Percentiles rank a stretch among this genome's conserved stretches.
phyloP scores from a whole-genome alignment of 2,797 vertebrate genomes.

The Catamblyrhynchus diadema region DNA sequence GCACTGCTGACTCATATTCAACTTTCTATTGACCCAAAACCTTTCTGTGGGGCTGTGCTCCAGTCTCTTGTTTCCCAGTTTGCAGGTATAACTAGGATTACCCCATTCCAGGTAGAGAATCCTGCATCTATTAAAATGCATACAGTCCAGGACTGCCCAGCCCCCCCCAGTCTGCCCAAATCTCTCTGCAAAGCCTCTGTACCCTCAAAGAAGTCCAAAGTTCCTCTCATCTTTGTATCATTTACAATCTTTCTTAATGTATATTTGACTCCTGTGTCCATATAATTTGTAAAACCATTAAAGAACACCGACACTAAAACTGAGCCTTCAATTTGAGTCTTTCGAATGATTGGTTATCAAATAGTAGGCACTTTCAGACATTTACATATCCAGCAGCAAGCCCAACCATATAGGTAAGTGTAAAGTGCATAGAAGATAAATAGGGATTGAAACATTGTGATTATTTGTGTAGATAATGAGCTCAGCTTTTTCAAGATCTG shows the following conservation, averaged over 20 bases:
- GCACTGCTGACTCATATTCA: not conserved
- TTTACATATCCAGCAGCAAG: not conserved
- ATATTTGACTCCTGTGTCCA: not conserved
- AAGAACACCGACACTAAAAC: not conserved
- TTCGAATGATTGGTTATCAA: not conserved
- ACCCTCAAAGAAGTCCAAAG: not conserved
- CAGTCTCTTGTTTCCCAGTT: fast-evolving
- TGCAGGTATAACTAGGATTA: not conserved
- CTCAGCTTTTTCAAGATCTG: not conserved
- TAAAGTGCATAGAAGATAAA: not conserved
- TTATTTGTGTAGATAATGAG: not conserved
- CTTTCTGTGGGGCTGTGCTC: not conserved
- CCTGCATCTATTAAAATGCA: not conserved
- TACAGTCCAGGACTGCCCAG: fast-evolving
- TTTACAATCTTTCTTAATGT: not conserved
- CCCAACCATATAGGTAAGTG: not conserved
- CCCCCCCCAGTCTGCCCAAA: not conserved
- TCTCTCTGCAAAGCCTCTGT: not conserved
- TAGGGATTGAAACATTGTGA: not conserved
- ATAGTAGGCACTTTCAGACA: not conserved
- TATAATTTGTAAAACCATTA: not conserved
- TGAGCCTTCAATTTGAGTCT: not conserved
- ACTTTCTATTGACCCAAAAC: not conserved
- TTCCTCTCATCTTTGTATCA: fast-evolving
- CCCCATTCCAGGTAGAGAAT: not conserved